phyloP scores from a whole-genome alignment of 2,113 vertebrate species.

The Pluvianellus socialis region DNA sequence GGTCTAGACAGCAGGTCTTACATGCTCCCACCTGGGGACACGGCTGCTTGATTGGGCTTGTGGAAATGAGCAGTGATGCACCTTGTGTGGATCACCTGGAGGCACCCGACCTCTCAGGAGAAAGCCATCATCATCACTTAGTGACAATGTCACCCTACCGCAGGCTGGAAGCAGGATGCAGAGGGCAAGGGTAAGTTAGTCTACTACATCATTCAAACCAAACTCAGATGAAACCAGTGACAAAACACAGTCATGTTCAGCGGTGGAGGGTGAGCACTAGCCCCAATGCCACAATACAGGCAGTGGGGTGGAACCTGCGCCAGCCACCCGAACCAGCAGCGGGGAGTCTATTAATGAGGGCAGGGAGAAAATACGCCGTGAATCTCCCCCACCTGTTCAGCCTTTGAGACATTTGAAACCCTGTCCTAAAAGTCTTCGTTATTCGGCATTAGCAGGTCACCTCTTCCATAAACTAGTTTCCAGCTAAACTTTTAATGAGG shows the following conservation, averaged over 20 bases:
- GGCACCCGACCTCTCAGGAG: background rate
- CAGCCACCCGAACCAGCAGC: background rate
- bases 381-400: background rate
- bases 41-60: background rate
- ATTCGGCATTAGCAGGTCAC: background rate
- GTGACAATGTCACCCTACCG: background rate
- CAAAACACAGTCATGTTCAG: background rate
- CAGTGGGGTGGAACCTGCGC: background rate
- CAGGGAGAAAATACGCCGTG: background rate
- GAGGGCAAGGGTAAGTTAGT: background rate
- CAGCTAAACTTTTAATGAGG: background rate
- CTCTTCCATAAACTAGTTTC: constrained; percentile 20
- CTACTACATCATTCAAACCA: background rate
- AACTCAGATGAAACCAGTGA: background rate
- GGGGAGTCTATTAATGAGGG: background rate
- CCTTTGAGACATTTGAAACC: background rate
- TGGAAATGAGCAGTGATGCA: background rate
- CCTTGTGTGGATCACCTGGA: background rate
- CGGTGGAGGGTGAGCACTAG: background rate
- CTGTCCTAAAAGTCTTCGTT: background rate
- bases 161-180: background rate
- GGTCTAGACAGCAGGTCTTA: constrained; percentile 38
- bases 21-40: background rate
- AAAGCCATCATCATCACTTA: background rate
- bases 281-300: fast-evolving